These are phyloP conservation scores for Cryptus viduatorius DNA, from an alignment of 2,888 invertebrate species.

Conservation along the genomic window DNA sequence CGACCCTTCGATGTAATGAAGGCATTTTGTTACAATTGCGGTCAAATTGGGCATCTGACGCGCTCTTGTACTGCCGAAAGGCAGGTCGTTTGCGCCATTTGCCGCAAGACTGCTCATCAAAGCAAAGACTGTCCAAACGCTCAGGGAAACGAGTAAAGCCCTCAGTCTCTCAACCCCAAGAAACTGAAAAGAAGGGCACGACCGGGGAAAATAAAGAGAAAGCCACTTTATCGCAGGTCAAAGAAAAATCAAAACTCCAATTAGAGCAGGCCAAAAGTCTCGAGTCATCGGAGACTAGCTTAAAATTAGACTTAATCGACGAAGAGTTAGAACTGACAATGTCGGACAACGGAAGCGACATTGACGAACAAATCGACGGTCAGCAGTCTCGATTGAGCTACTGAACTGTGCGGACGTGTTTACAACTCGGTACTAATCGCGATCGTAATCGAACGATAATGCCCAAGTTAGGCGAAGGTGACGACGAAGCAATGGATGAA, in stretches of 20 bases:
- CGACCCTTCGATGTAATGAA: slow-evolving; percentile 32
- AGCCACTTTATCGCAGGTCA: background rate
- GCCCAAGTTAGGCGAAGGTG: no score
- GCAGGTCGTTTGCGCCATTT: slow-evolving; percentile 45
- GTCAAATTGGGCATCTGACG: slow-evolving; percentile 41
- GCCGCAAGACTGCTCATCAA: slow-evolving; percentile 41
- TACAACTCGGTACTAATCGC: no score
- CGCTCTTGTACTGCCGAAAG: slow-evolving; percentile 54
- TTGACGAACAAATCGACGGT: background rate
- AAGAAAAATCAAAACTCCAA: background rate
- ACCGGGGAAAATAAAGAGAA: background rate
- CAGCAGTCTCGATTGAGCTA: no score
- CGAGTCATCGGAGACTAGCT: background rate
- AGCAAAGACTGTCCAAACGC: slow-evolving; percentile 48
- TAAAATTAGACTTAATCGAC: background rate
- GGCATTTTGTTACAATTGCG: slow-evolving; percentile 51
- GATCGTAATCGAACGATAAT: no score
- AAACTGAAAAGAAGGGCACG: slow-evolving; percentile 29
- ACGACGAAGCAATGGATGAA: no score
- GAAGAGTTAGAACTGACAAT: slow-evolving; percentile 1
- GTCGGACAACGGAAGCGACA: background rate
- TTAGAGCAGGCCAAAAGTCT: background rate
- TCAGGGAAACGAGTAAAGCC: slow-evolving; percentile 63
- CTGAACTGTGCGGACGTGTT: no score
- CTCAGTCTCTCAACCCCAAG: slow-evolving; percentile 49